Base-by-base conservation (phyloP, 2,797 vertebrate species). In the Antennarius maculatus region DNA sequence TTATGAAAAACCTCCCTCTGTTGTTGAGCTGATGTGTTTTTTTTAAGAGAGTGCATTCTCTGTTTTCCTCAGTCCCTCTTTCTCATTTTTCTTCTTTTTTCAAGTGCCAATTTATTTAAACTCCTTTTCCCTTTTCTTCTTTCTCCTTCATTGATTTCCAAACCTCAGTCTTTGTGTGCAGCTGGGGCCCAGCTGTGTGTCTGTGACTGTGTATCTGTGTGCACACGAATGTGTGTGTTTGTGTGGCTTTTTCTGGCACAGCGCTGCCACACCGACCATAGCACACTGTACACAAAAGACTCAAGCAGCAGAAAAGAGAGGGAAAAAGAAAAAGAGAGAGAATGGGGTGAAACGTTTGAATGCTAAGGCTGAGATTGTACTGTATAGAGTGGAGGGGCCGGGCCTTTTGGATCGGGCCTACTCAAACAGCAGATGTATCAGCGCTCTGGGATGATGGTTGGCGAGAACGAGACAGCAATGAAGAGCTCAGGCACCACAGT, bases 121-220 rank as follows among this genome's bases (percentile, higher is more conserved):
- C 90, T 92, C 89, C 85, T 92, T 93, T 86, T 87, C 88, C 87
- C 90, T 92, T 94, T 93, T 92, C 90, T 92, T 92, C 90, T 93
- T 93, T 94, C 91, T 91, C 92, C 93, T 94, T 94, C 93, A 94
- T 94, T 94, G 93, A 94, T 94, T 94, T 94, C 94, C 94, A 94
- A 94, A 94, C 92, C 90, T 86, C 86, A 92, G 91, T 88, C 92
- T 94, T 92, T 94, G 91, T 93, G 85, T 91, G 90, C 94, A 94
- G 94, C 94, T 94, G 94, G 89, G 84, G 80, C 89, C 92, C 93
- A 94, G 93, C 93, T 94, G 94, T 94, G 92, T 93, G 92, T 90
- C 87, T 92, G 86, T 87, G 92, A 89, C 86, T 91, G 85, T 86
- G 80, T 85, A 86, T 84, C 64, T 81, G 82, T 81, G 84, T 71